Evolutionary conservation across 2,113 vertebrate genomes (phyloP), one percentile per base, ranked within the genome.

Genomic region (Podiceps cristatus): DNA sequence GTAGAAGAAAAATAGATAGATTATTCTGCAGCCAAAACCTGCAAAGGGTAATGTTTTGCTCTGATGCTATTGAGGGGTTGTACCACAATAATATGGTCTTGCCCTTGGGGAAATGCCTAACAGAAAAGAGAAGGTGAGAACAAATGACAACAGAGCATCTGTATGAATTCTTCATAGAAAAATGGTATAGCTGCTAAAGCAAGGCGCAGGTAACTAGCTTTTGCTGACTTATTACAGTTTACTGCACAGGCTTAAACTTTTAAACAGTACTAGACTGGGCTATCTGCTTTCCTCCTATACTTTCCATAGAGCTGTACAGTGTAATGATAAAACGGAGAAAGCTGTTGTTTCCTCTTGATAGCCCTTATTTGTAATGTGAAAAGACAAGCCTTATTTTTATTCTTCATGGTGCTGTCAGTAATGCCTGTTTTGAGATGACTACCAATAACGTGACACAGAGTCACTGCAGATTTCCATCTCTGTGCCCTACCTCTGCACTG

Each of bases 321-420:
- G 40, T 69, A 76, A 86, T 28, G 49, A 84, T 88, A 94, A 77
- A 56, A 19, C 16, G 42, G 58, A 75, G 69, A 79, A 87, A 42
- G 49, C 53, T 63, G 55, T 17, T 77, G 56, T 64, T 91, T 93
- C 55, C 66, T 90, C 94, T 93, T 82, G 69, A 89, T 93, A 3
- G 4, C 29, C 19, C 49, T 87, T 78, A 77, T 81, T 86, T 71
- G 29, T 78, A 91, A 89, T 14, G 64, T 80, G 79, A 86, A 91
- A 86, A 83, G 60, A 86, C 76, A 91, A 95, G 68, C 20, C 68
- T 88, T 75, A 42, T 82, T 96, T 91, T 76, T 93, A 1, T 89
- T 94, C 80, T 89, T 94, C 10, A 5, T 3, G 5, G 17, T 75
- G 49, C 40, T 75, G 35, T 59, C 71, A 75, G 42, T 72, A 93